These are phyloP conservation scores for Pterobdella sp. DNA, from an alignment of 2,888 invertebrate species.

Conservation along the genomic window DNA sequence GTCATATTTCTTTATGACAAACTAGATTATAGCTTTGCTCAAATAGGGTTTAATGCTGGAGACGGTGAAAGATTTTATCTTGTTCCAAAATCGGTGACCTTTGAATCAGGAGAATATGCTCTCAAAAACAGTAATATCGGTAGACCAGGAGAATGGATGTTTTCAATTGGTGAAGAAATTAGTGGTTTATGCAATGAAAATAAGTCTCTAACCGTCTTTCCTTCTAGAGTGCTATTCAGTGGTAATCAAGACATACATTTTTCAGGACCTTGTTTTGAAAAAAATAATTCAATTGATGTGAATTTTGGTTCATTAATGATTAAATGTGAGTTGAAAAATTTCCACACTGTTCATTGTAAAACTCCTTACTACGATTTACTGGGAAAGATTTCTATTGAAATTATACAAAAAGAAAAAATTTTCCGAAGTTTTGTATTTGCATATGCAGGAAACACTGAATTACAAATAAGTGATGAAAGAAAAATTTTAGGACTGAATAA, in stretches of 20 bases:
- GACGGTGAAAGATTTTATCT: conserved; percentile 26
- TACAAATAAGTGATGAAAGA: neutral
- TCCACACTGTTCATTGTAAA: neutral
- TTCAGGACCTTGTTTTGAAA: conserved; percentile 26
- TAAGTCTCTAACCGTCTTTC: conserved; percentile 19
- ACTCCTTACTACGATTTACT: conserved; percentile 21
- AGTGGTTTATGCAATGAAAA: conserved; percentile 15
- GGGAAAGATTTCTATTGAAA: neutral
- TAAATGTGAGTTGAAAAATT: neutral
- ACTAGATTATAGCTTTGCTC: conserved; percentile 18
- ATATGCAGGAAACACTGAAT: neutral
- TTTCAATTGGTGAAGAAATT: conserved; percentile 27
- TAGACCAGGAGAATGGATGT: conserved; percentile 29
- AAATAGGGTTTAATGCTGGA: conserved; percentile 29
- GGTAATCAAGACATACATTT: conserved; percentile 23
- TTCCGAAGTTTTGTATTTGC: conserved; percentile 11
- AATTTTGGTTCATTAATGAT: no score
- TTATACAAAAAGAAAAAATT: conserved; percentile 11
- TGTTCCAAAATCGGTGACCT: conserved; percentile 12
- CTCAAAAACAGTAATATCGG: conserved; percentile 23
- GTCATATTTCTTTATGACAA: conserved; percentile 22
- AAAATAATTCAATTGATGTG: conserved; percentile 8
- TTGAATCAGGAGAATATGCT: conserved; percentile 16
- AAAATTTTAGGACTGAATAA: no score
- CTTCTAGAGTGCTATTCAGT: conserved; percentile 20